These are phyloP conservation scores for Samia ricini DNA, from an alignment of 1,140 invertebrate species.

Conservation along the genomic window DNA sequence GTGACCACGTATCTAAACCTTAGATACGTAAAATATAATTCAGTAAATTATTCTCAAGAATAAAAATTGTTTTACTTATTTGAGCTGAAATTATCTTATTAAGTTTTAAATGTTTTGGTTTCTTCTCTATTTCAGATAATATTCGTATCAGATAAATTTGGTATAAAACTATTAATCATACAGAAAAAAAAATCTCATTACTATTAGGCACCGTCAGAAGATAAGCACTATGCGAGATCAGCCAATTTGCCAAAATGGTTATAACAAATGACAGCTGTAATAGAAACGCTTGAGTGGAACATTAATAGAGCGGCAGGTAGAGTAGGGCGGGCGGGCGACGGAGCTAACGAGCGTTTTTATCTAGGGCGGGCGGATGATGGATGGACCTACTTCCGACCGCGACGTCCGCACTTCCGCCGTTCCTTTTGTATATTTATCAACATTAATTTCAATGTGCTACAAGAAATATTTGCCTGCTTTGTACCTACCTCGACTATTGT, in stretches of 20 bases:
- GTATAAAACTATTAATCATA: not conserved
- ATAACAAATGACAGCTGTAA: slow-evolving; percentile 74
- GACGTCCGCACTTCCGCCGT: slow-evolving; percentile 50
- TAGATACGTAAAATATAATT: no score
- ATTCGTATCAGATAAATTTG: not conserved
- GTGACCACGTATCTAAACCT: no score
- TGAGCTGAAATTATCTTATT: no score
- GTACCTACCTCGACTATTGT: slow-evolving; percentile 7
- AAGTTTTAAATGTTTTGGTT: not conserved
- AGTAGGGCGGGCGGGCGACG: slow-evolving; percentile 33
- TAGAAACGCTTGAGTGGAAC: slow-evolving; percentile 71
- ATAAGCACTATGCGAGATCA: slow-evolving; percentile 41
- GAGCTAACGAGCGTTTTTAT: slow-evolving; percentile 74
- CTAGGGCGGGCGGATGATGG: slow-evolving; percentile 69
- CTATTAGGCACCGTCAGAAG: not conserved
- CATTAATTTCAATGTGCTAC: slow-evolving; percentile 68
- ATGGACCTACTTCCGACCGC: slow-evolving; percentile 63
- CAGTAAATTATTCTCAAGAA: no score
- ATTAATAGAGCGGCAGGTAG: slow-evolving; percentile 73
- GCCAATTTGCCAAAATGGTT: slow-evolving; percentile 73
- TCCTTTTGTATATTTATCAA: slow-evolving; percentile 66
- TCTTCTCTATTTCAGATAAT: not conserved
- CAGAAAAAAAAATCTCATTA: not conserved
- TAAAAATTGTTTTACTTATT: no score
- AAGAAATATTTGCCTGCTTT: slow-evolving; percentile 33